These are phyloP conservation scores for Conus canariensis DNA, from an alignment of 2,888 invertebrate genomes.

Conservation along the genomic window DNA sequence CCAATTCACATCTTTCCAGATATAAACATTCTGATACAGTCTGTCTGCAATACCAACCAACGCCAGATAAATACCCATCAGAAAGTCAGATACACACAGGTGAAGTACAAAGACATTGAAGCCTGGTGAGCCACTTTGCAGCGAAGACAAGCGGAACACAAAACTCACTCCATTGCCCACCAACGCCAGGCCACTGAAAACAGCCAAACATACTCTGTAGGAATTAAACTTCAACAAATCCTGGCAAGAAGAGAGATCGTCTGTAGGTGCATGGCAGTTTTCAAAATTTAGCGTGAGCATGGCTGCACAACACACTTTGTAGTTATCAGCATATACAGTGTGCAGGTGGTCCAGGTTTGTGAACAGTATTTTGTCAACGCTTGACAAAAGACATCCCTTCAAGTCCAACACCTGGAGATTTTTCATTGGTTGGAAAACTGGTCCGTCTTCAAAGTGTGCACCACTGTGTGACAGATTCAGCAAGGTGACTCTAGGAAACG, in stretches of 20 bases:
- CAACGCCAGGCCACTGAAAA: not conserved
- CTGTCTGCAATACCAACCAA: constrained; percentile 58
- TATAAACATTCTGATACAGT: constrained; percentile 55
- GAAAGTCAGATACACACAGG: constrained; percentile 45
- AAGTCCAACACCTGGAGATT: not conserved
- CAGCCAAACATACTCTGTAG: not conserved
- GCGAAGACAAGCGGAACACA: not conserved
- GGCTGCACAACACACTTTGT: not conserved
- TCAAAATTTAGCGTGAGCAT: not conserved
- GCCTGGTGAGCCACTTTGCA: not conserved
- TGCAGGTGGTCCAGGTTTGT: not conserved
- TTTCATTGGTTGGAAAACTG: not conserved
- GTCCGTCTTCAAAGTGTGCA: not conserved
- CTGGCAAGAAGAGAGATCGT: not conserved
- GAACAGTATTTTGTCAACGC: not conserved
- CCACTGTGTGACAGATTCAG: not conserved
- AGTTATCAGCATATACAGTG: not conserved
- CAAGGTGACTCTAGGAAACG: not conserved
- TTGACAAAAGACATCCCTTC: not conserved
- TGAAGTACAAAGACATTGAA: not conserved
- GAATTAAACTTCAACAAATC: not conserved
- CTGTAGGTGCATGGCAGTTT: not conserved
- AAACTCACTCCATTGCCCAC: not conserved
- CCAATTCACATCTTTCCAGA: constrained; percentile 59
- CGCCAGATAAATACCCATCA: constrained; percentile 59